Conservation (phyloP, 2,113 vertebrate genomes). For the Rattus norvegicus region DNA sequence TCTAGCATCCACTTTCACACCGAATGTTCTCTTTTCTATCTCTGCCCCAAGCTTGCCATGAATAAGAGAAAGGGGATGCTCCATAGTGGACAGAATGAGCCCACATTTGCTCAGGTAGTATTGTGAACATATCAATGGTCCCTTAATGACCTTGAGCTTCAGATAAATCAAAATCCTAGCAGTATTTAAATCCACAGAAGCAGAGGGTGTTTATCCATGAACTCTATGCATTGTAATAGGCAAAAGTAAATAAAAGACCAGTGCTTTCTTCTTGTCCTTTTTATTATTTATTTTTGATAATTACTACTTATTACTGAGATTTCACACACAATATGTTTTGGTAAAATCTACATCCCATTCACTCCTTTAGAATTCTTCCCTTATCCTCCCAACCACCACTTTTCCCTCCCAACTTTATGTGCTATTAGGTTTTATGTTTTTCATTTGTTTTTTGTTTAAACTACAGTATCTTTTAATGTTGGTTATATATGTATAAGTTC, state of each 20-base stretch:
- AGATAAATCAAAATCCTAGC: background rate
- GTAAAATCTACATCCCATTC: background rate
- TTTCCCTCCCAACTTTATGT: background rate
- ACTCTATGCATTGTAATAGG: background rate
- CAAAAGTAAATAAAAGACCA: background rate
- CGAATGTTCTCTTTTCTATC: background rate
- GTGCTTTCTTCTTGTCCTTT: background rate
- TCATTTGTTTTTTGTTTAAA: background rate
- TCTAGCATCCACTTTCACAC: background rate
- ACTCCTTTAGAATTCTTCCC: too few relatives aligned
- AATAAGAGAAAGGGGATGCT: background rate
- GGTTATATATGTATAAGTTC: background rate
- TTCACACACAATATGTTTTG: background rate
- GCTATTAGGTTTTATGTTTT: background rate
- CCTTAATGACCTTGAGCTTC: background rate
- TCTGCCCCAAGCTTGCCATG: background rate
- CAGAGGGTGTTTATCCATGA: background rate
- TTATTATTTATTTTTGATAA: background rate
- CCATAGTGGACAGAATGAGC: background rate
- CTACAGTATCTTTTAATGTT: background rate
- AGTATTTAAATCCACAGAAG: slow-evolving; percentile 13
- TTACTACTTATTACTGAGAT: background rate
- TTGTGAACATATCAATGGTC: background rate
- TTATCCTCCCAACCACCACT: background rate
- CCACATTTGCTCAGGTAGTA: background rate